Evolutionary conservation across 2,113 vertebrate genomes (phyloP).

Genomic region (Plecturocebus donacophilus): DNA sequence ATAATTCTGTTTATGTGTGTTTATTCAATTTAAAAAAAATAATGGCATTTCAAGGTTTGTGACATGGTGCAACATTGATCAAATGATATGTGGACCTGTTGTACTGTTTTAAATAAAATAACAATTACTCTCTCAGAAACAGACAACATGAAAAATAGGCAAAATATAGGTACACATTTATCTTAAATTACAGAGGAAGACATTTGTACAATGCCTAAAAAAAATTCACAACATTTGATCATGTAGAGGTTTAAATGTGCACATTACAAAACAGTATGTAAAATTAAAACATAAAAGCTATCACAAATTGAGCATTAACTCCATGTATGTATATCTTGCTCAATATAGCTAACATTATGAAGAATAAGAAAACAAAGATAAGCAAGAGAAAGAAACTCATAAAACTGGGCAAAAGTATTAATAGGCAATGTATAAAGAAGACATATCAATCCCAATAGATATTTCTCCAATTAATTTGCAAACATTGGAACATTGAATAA

Average conservation of each 20-base stretch:
- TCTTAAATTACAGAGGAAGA: not conserved
- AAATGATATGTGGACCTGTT: not conserved
- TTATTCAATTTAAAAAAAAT: not conserved
- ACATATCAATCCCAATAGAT: not conserved
- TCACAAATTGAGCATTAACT: not conserved
- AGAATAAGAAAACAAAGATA: not conserved
- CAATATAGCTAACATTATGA: not conserved
- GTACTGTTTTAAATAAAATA: not conserved
- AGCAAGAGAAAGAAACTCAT: not conserved
- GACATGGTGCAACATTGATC: not conserved
- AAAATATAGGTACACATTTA: not conserved
- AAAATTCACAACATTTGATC: not conserved
- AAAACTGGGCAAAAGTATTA: not conserved
- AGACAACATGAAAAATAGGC: not conserved
- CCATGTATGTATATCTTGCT: not conserved
- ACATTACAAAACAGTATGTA: not conserved
- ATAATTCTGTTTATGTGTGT: not conserved
- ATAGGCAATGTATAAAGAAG: not conserved
- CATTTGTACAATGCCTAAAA: not conserved
- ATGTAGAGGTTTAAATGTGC: not conserved
- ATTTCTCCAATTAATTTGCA: not conserved
- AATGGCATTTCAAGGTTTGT: not conserved
- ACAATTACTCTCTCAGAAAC: not conserved
- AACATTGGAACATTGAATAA: not conserved
- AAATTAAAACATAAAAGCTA: not conserved